Conservation (phyloP, 2,888 invertebrate species). For the Rapana venosa region DNA sequence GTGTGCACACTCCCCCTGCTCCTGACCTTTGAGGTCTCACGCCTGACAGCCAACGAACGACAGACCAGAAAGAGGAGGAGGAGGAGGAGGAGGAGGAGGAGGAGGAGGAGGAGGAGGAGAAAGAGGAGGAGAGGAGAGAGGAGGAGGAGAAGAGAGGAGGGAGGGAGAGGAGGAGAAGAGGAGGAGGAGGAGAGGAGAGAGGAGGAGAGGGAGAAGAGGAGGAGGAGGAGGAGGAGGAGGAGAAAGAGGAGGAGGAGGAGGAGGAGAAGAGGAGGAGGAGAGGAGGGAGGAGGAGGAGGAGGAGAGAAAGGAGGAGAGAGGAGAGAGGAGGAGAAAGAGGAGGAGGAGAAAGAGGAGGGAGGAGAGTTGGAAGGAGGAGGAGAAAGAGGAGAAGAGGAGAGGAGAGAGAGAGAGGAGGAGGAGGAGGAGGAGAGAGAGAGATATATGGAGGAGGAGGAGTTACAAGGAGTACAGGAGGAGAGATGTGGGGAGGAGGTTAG, state of each 20-base stretch:
- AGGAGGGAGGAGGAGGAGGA: not conserved
- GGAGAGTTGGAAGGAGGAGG: not conserved
- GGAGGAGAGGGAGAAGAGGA: not conserved
- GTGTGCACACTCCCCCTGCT: no score
- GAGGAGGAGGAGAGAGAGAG: not conserved
- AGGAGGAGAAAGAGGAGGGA: not conserved
- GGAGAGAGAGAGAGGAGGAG: not conserved
- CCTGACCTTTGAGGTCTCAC: no score
- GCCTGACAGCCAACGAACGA: no score
- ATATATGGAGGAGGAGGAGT: not conserved
- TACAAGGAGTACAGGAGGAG: not conserved
- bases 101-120: not conserved
- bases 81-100: not conserved
- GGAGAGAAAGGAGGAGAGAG: no score
- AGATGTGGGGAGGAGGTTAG: not conserved
- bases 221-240: slow-evolving; percentile 12
- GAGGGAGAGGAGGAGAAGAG: no score
- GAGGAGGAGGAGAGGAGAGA: not conserved
- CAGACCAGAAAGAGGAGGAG: not conserved
- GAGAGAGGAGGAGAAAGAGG: not conserved
- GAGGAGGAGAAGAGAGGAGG: not conserved
- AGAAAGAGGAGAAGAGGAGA: not conserved
- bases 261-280: not conserved
- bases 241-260: slow-evolving; percentile 5
- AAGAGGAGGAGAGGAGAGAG: not conserved